Base-by-base conservation (phyloP, 2,797 vertebrate genomes). In the Gadopsis bispinosus region DNA sequence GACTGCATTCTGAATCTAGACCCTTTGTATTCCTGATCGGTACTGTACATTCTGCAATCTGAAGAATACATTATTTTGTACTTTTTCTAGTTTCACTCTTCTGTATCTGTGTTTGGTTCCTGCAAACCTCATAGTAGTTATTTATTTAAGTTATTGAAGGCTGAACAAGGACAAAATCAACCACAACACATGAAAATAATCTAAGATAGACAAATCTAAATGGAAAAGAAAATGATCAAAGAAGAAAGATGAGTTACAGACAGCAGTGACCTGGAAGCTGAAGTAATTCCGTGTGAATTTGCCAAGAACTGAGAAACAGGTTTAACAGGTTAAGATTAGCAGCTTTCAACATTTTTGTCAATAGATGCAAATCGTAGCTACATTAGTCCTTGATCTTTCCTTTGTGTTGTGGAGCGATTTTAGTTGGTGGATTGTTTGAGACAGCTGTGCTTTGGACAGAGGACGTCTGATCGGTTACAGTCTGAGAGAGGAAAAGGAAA, bases 401-500 rank as follows among this genome's bases (percentile, higher is more conserved):
- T 59, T 76, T 80, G 62, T 75, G 45, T 64, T 78, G 26, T 50
- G 20, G 47, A 83, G 73, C 85, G 69, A 70, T 88, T 75, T 70
- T 71, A 43, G 55, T 53, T 2, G 20, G 41, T 60, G 43, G 65
- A 62, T 83, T 78, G 75, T 71, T 84, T 56, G 53, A 65, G 77
- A 75, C 58, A 66, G 58, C 64, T 68, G 71, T 45, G 75, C 53
- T 75, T 56, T 59, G 73, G 80, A 85, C 56, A 61, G 71, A 66
- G 29, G 69, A 77, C 51, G 56, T 85, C 70, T 83, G 74, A 61
- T 68, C 74, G 68, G 75, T 85, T 71, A 31, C 62, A 77, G 77
- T 66, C 64, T 53, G 56, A 76, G 73, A 80, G 48, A 85, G 68
- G 11, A 87, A 78, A 83, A 77, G 69, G 48, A 81, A 86, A 81